Conservation (phyloP, 2,888 invertebrate genomes). For the Drosophila meridionalis region DNA sequence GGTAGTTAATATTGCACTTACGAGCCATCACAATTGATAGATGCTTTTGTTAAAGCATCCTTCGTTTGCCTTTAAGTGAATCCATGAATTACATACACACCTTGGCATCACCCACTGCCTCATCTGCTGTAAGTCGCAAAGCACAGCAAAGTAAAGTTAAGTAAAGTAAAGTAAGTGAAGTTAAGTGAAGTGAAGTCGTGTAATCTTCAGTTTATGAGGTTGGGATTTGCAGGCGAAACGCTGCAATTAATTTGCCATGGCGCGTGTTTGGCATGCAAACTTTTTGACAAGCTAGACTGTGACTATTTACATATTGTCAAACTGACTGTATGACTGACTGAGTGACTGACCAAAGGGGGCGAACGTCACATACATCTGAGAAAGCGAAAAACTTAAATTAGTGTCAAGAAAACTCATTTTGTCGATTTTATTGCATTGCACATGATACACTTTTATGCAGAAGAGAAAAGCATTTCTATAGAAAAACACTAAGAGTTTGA, state of each 20-base stretch:
- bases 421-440: constrained; percentile 2
- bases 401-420: constrained; percentile 34
- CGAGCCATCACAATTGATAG: constrained; percentile 46
- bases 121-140: constrained; percentile 13
- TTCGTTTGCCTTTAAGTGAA: neutral
- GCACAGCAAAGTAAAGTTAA: constrained; percentile 23
- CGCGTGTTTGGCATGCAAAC: constrained; percentile 72
- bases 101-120: constrained; percentile 40
- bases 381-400: constrained; percentile 20
- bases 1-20: constrained; percentile 60
- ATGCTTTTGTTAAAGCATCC: constrained; percentile 45
- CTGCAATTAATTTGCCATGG: constrained; percentile 75
- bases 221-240: constrained; percentile 74
- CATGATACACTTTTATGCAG: neutral
- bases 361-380: constrained; percentile 6
- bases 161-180: constrained; percentile 46
- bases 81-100: constrained; percentile 5
- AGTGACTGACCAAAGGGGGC: constrained; percentile 9
- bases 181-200: constrained; percentile 27
- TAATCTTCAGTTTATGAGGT: constrained; percentile 79
- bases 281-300: constrained; percentile 22
- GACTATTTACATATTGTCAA: constrained; percentile 15
- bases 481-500: too few relatives aligned
- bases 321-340: constrained; percentile 10
- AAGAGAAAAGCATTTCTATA: neutral